Base-by-base conservation (phyloP, 1,140 invertebrate genomes). In the Pararge aegeria region DNA sequence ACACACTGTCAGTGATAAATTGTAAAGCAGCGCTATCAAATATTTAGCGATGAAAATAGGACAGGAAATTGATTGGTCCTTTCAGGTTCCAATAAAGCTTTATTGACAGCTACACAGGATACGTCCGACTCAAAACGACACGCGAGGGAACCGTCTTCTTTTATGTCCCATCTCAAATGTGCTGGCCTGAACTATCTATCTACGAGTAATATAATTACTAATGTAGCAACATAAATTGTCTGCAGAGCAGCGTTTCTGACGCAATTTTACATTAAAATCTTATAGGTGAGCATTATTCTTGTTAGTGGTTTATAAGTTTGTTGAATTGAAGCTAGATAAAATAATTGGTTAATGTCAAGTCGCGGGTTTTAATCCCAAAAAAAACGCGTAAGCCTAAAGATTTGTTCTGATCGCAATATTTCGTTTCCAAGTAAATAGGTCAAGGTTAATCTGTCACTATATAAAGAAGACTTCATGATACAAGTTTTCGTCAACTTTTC, bases 41-140 rank as follows among this genome's bases (percentile, higher is more conserved):
- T 61, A 60, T 38, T 29, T 57, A 57, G 48, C 42, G 60, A 74
- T 58, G 64, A 78, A 70, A 78, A 77, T 75, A 73, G 69, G 42
- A 61, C 57, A 69, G 73, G 70, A 74, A 73, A 79, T 79, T 80
- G 78, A 80, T 81, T 75, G 77, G 70, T 70, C 63, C 54, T 70
- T 73, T 69, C 70, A 62, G 66, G 73, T 71, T 64, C 66, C 75
- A 80, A 78, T 81, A 77, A 78, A 64, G 68, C 54, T 68, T 55
- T n/a, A 46, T 19, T 66, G 75, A 79, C 79, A 80, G 77, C 70
- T 57, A 66, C 61, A 66, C 64, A 70, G 59, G 66, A 73, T 75
- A 70, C 60, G 60, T 53, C 46, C 53, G 58, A 46, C 55, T 55
- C 38, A 18, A 64, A 70, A 73, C 67, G 60, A 71, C 53, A 51